Evolutionary conservation across 2,888 invertebrate genomes (phyloP).

Genomic region (Drosophila yooni): DNA sequence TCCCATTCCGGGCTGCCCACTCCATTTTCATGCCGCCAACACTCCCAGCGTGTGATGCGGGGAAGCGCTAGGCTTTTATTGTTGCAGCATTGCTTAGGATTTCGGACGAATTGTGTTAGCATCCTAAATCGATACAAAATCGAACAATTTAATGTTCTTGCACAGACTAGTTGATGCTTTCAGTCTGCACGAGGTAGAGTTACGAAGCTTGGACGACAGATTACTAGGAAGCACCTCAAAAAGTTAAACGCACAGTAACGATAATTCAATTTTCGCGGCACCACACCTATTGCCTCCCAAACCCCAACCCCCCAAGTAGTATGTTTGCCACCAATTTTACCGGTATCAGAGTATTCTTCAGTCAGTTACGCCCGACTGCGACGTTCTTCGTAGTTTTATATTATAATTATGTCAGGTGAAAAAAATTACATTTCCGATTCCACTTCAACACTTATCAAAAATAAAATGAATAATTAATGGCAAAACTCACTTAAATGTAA

Average conservation of each 20-base stretch:
- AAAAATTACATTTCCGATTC: not conserved
- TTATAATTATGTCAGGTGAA: not conserved
- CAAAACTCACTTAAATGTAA: constrained; percentile 6
- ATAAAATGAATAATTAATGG: not conserved
- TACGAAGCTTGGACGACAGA: not conserved
- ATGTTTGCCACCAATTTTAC: not conserved
- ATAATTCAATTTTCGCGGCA: not conserved
- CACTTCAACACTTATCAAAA: not conserved
- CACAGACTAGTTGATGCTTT: not conserved
- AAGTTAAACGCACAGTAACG: not conserved
- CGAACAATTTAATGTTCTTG: not conserved
- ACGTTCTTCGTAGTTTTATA: no score
- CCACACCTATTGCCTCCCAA: not conserved
- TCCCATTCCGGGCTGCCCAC: not conserved
- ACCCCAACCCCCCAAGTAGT: not conserved
- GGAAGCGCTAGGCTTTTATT: constrained; percentile 45
- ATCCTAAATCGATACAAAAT: constrained; percentile 10
- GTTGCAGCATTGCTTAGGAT: constrained; percentile 58
- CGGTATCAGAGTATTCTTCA: not conserved
- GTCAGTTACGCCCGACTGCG: not conserved
- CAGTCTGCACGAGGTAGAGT: not conserved
- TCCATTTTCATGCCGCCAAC: not conserved
- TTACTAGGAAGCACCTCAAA: not conserved
- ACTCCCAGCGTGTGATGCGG: not conserved
- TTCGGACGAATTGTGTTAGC: constrained; percentile 33